These are phyloP conservation scores for Oophaga sylvatica DNA, from an alignment of 2,797 vertebrate genomes.

Conservation along the genomic window DNA sequence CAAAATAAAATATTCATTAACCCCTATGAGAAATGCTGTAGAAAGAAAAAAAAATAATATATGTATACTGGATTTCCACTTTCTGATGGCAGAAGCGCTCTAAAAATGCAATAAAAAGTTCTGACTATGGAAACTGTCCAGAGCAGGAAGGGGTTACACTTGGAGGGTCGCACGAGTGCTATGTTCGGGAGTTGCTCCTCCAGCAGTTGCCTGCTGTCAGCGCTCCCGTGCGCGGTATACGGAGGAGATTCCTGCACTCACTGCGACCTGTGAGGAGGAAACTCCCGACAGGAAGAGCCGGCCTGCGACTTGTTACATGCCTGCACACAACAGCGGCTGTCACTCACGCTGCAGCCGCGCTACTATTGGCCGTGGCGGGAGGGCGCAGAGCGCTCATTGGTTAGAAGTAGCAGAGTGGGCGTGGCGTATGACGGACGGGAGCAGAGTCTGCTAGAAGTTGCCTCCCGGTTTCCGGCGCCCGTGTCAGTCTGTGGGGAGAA, in stretches of 20 bases:
- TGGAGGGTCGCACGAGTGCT: no score
- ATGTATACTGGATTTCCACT: no score
- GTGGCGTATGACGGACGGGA: neutral
- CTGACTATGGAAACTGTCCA: no score
- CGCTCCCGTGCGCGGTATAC: no score
- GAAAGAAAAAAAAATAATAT: no score
- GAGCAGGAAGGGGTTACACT: no score
- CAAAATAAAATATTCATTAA: no score
- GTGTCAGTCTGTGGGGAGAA: neutral
- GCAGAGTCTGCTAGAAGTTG: slow-evolving; percentile 9
- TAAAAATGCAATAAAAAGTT: no score
- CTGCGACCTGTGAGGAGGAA: neutral
- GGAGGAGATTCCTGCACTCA: neutral
- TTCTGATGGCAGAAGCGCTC: no score
- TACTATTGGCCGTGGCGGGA: neutral
- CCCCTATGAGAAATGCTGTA: no score
- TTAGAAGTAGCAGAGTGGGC: slow-evolving; percentile 11
- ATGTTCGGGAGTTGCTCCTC: no score
- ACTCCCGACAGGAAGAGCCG: neutral
- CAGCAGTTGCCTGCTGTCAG: no score
- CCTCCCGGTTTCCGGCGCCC: slow-evolving; percentile 12
- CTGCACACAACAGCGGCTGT: neutral
- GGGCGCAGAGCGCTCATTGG: neutral
- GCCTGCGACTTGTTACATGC: neutral
- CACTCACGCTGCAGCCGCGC: neutral